These are phyloP conservation scores for Megaceryle maxima DNA, from an alignment of 2,113 vertebrate genomes.

Conservation along the genomic window DNA sequence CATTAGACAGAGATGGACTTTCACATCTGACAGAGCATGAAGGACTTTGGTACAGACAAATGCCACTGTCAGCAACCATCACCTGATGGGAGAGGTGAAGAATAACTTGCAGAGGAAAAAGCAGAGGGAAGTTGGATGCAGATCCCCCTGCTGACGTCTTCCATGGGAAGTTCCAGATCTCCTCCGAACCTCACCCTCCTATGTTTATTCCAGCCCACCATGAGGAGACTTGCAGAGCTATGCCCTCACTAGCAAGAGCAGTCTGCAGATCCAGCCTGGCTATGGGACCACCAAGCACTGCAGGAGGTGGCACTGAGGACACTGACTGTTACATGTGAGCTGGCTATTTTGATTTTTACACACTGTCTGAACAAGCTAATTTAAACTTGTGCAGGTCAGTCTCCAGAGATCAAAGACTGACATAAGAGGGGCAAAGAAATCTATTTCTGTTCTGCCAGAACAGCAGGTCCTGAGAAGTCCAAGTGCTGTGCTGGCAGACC, in stretches of 20 bases:
- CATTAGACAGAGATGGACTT: neutral
- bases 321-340: accelerated
- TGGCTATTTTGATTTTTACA: neutral
- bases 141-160: accelerated
- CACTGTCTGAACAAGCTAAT: neutral
- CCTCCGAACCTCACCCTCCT: neutral
- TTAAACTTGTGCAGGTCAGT: neutral
- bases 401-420: constrained; percentile 19
- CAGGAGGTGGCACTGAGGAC: accelerated
- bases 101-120: neutral
- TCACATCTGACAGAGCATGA: neutral
- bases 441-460: constrained; percentile 46
- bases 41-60: neutral
- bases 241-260: neutral
- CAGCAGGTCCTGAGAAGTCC: neutral
- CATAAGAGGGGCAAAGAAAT: constrained; percentile 12
- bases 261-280: neutral
- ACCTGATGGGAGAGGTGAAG: neutral
- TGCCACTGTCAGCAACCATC: neutral
- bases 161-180: neutral
- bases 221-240: accelerated
- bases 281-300: accelerated
- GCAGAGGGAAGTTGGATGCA: neutral
- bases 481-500: neutral
- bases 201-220: neutral